Evolutionary conservation across 1,140 invertebrate species (phyloP).

Genomic region (Phymorhynchus buccinoides): DNA sequence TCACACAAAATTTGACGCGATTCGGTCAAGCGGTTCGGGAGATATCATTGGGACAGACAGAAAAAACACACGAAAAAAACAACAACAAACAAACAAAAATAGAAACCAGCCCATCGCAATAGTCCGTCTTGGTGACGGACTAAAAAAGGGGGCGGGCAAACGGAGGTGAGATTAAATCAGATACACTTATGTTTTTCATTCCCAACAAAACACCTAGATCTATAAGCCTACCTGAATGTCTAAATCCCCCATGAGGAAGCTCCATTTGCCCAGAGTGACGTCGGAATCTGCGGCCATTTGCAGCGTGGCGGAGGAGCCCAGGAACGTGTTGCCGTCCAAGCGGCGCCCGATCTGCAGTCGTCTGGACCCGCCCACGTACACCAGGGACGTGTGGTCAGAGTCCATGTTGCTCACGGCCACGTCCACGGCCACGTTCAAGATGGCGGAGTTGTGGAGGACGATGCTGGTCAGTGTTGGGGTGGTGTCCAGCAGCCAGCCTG

Average conservation of each 20-base stretch:
- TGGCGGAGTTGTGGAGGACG: conserved; percentile 50
- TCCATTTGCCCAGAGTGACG: conserved; percentile 43
- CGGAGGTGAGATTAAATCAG: no score
- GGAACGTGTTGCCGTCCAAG: conserved; percentile 50
- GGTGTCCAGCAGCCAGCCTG: conserved; percentile 49
- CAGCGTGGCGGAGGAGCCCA: conserved; percentile 43
- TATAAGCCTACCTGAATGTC: conserved; percentile 20
- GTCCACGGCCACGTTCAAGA: conserved; percentile 47
- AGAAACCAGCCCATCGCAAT: no score
- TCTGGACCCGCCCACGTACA: conserved; percentile 45
- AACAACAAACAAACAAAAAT: no score
- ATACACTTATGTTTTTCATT: no score
- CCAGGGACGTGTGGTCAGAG: conserved; percentile 45
- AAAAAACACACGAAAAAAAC: no score
- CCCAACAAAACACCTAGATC: no score
- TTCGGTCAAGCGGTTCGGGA: no score
- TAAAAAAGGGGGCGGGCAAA: no score
- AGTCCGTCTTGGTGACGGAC: no score
- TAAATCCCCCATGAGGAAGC: conserved; percentile 43
- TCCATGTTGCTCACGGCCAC: conserved; percentile 43
- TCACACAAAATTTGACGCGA: no score
- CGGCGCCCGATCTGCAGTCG: conserved; percentile 39
- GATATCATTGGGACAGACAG: no score
- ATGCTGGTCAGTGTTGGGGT: conserved; percentile 48
- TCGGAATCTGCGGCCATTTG: conserved; percentile 28